phyloP scores from a whole-genome alignment of 1,140 invertebrate species.

The Drosophila funebris region DNA sequence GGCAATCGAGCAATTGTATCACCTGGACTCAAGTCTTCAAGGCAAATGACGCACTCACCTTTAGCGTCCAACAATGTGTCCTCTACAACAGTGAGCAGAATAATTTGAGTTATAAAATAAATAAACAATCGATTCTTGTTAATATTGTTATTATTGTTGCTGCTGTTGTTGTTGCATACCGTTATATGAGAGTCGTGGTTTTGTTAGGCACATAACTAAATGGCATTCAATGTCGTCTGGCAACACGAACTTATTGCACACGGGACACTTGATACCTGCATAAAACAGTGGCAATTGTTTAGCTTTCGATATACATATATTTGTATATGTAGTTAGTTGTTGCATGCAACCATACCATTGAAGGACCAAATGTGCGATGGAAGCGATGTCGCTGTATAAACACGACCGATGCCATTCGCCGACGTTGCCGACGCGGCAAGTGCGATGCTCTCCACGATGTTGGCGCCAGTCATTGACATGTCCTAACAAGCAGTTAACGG shows the following conservation, averaged over 20 bases:
- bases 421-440: constrained; percentile 84
- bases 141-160: background rate
- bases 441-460: constrained; percentile 83
- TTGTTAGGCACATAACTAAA: constrained; percentile 99
- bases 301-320: too few relatives aligned
- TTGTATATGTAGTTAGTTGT: too few relatives aligned
- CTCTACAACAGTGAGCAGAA: constrained; percentile 87
- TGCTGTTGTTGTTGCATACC: constrained; percentile 86
- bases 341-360: constrained; percentile 89
- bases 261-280: constrained; percentile 97
- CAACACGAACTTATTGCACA: constrained; percentile 98
- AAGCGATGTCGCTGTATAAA: constrained; percentile 94
- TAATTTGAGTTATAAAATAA: background rate
- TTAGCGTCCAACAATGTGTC: constrained; percentile 97
- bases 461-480: constrained; percentile 75
- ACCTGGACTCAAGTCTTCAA: constrained; percentile 97
- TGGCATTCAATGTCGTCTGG: constrained; percentile 99
- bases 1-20: constrained; percentile 98
- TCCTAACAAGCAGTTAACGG: constrained; percentile 43
- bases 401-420: constrained; percentile 87
- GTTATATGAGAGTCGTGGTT: constrained; percentile 98
- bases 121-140: background rate
- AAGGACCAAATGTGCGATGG: constrained; percentile 96
- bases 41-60: constrained; percentile 99
- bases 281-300: background rate